Percentiles rank a stretch among this genome's conserved stretches.
Evolutionary conservation across 2,797 vertebrate genomes (phyloP).

Genomic region (Chelonia mydas): DNA sequence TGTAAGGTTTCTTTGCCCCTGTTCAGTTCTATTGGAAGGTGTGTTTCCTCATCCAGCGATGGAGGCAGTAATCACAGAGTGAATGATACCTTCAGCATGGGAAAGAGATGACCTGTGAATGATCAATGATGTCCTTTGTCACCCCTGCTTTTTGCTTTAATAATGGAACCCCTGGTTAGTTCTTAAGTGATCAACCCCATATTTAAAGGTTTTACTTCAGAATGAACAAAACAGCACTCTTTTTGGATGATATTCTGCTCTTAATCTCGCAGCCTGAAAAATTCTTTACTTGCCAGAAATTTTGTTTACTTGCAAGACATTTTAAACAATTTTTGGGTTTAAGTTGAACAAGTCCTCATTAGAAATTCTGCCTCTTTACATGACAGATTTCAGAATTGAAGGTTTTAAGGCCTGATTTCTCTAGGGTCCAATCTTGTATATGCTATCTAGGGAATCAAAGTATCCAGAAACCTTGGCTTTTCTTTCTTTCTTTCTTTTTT

Average conservation of each 20-base stretch:
- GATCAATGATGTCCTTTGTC: background rate
- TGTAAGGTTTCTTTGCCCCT: too few relatives aligned
- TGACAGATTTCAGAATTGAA: background rate
- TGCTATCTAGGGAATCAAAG: background rate
- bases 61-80: too few relatives aligned
- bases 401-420: background rate
- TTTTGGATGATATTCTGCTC: background rate
- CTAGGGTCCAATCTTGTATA: background rate
- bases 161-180: background rate
- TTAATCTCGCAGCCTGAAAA: background rate
- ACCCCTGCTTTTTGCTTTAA: background rate
- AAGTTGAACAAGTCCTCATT: background rate
- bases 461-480: background rate
- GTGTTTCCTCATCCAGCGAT: too few relatives aligned
- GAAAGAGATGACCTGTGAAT: background rate
- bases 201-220: background rate
- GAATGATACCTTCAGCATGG: too few relatives aligned
- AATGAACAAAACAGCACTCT: background rate
- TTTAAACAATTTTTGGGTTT: background rate
- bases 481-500: too few relatives aligned
- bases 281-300: background rate
- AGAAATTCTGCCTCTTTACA: background rate
- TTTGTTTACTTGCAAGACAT: background rate
- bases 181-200: background rate
- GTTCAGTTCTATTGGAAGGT: too few relatives aligned